Percentiles rank a stretch among this genome's conserved stretches.
phyloP scores from a whole-genome alignment of 2,888 invertebrate species.

The Drosophila testacea region DNA sequence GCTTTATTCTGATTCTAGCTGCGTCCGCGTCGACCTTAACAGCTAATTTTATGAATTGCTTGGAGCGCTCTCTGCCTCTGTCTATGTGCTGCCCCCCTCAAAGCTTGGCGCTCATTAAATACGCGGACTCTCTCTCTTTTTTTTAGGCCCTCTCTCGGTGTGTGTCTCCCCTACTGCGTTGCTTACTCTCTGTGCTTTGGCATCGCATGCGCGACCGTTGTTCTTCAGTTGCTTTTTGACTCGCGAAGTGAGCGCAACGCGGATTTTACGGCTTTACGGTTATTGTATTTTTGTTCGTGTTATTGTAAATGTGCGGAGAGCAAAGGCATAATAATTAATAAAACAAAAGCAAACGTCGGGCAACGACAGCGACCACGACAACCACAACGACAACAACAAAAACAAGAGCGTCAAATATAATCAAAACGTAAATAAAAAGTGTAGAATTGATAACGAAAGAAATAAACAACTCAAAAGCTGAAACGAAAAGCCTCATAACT shows the following conservation, averaged over 20 bases:
- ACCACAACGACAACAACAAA: conserved; percentile 9
- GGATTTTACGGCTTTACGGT: conserved; percentile 23
- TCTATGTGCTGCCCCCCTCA: conserved; percentile 15
- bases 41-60: conserved; percentile 56
- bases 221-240: conserved; percentile 61
- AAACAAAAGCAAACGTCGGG: conserved; percentile 22
- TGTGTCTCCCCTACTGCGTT: conserved; percentile 8
- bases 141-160: conserved; percentile 1
- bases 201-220: conserved; percentile 73
- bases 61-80: conserved; percentile 9
- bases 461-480: conserved; percentile 14
- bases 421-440: conserved; percentile 71
- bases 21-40: conserved; percentile 54
- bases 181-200: conserved; percentile 32
- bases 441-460: conserved; percentile 56
- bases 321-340: conserved; percentile 31
- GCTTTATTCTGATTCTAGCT: conserved; percentile 39
- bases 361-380: conserved; percentile 18
- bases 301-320: conserved; percentile 34
- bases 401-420: conserved; percentile 44
- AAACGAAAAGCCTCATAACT: conserved; percentile 28
- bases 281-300: conserved; percentile 30
- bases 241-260: conserved; percentile 58
- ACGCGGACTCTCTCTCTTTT: conserved; percentile 14
- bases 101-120: conserved; percentile 20